Evolutionary conservation across 1,140 invertebrate species (phyloP), one percentile per base, ranked within the genome.

Genomic region (Reticulitermes speratus): DNA sequence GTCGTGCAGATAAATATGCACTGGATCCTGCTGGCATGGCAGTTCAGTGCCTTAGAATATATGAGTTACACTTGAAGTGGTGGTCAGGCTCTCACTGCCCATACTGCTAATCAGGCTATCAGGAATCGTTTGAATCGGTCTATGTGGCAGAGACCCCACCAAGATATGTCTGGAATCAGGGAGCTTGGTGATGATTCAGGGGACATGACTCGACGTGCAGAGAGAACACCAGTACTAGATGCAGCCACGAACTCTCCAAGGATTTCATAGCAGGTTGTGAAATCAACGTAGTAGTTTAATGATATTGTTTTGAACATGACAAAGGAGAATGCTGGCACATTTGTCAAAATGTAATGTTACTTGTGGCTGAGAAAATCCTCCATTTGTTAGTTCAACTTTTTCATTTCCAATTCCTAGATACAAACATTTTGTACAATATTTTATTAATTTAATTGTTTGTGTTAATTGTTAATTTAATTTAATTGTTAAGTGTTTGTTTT

Each of bases 181-280:
- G 91, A 92, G 86, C 87, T 91, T 32, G 88, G 90, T 83, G 91
- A 91, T 87, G 91, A 92, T 87, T 89, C 90, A 86, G 90, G 90
- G 23, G 91, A 91, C 2, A 88, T 91, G 32, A 87, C 91, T 32
- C 88, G 88, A 23, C 91, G 91, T 88, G 91, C 90, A 87, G 90
- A 91, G 55, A 48, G 85, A 81, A 85, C 86, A 91, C 91, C 48
- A 91, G 90, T 52, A 89, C 90, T 87, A 89, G 91, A 87, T 89
- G 82, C 23, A 87, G 88, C 87, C 88, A 82, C 81, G 30, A 87
- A 88, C 87, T 88, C 90, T 48, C 89, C 82, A 45, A 87, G 88
- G 87, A 88, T 90, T 45, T 90, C 90, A 59, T 90, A 90, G 88
- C 89, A 88, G 75, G 16, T 83, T 87, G 75, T 30, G n/a, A 65